These are phyloP conservation scores for Ancistrus triradiatus DNA, from an alignment of 2,113 vertebrate species.

Conservation along the genomic window DNA sequence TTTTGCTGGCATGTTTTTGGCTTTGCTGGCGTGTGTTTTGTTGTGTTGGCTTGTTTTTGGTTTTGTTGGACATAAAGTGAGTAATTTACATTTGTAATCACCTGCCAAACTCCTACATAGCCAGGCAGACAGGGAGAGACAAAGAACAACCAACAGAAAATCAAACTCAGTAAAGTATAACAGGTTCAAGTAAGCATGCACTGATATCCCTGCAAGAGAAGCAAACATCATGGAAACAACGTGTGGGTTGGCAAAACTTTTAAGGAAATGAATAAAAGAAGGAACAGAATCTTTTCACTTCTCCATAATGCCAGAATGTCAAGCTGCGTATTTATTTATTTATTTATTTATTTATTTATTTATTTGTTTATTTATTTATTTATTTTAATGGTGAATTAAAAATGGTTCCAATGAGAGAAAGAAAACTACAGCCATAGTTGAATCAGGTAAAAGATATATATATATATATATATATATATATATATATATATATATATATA, in stretches of 20 bases:
- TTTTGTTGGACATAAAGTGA: too few species aligned
- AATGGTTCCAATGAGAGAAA: constrained; percentile 46
- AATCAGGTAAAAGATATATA: too few species aligned
- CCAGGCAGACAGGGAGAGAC: neutral
- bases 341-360: too few species aligned
- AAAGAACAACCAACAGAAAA: constrained; percentile 34
- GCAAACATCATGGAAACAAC: constrained; percentile 44
- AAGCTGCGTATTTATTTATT: too few species aligned
- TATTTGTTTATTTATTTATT: too few species aligned
- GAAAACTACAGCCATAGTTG: too few species aligned
- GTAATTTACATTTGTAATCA: constrained; percentile 58
- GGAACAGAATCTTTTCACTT: constrained; percentile 43
- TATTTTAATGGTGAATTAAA: constrained; percentile 49
- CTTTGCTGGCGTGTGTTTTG: too few species aligned
- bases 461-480: too few species aligned
- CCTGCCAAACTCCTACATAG: constrained; percentile 51
- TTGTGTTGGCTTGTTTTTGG: too few species aligned
- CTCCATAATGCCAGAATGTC: constrained; percentile 49
- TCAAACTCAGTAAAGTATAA: constrained; percentile 24
- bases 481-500: too few species aligned
- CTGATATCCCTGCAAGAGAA: constrained; percentile 45
- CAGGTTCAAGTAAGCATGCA: constrained; percentile 42
- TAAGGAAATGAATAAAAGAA: constrained; percentile 55
- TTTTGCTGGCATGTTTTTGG: too few species aligned
- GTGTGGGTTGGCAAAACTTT: too few species aligned